A percentile compares a stretch with the other conserved stretches of the same genome.
Conservation (phyloP, 2,888 invertebrate genomes). For the Torymus aiolomorphi region DNA sequence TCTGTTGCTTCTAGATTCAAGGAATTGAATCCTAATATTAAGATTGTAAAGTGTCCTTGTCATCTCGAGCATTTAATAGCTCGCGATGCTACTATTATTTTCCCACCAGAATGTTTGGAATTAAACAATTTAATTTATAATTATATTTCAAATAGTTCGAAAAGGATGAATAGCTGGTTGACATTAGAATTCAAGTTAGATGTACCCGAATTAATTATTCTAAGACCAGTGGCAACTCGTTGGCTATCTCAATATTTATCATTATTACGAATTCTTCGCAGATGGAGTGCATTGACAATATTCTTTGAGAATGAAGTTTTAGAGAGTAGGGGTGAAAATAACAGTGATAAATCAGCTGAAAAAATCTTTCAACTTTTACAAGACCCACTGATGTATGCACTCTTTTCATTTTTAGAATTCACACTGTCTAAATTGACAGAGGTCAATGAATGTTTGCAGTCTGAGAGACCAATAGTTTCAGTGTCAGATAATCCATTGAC, state of each 20-base stretch:
- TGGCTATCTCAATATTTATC: conserved; percentile 2
- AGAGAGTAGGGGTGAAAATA: background rate
- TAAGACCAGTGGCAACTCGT: background rate
- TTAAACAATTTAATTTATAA: background rate
- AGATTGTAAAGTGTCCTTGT: background rate
- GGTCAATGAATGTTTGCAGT: background rate
- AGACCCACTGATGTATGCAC: background rate
- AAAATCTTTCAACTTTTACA: background rate
- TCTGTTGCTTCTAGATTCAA: background rate
- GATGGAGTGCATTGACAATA: background rate
- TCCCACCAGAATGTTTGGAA: background rate
- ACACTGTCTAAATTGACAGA: background rate
- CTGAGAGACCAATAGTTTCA: too few relatives aligned
- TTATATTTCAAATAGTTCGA: background rate
- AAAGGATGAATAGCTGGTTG: background rate
- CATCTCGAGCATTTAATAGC: background rate
- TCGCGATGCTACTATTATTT: background rate
- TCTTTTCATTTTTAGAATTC: background rate
- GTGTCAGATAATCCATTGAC: background rate
- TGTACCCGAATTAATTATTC: background rate
- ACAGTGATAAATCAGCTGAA: background rate
- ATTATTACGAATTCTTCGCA: background rate
- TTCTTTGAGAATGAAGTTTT: conserved; percentile 1
- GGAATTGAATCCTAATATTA: background rate
- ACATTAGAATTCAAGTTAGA: background rate